phyloP scores from a whole-genome alignment of 2,888 invertebrate genomes.

The Anodontia alba region DNA sequence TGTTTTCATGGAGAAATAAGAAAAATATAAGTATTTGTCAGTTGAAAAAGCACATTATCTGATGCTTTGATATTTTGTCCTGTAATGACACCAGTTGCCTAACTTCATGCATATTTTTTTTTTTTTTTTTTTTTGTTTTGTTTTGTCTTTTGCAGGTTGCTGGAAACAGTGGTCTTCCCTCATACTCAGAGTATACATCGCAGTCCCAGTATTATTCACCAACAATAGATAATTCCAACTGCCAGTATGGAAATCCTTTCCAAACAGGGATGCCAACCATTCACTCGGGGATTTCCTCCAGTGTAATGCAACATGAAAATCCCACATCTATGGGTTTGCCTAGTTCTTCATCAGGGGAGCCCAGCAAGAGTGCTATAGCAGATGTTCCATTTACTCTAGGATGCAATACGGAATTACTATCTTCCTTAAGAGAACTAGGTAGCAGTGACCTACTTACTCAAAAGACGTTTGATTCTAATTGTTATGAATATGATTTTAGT shows the following conservation, averaged over 20 bases:
- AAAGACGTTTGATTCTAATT: slow-evolving; percentile 35
- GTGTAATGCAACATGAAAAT: slow-evolving; percentile 28
- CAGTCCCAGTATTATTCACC: slow-evolving; percentile 24
- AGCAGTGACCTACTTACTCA: slow-evolving; percentile 24
- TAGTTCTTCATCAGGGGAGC: not conserved
- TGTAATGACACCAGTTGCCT: too few relatives aligned
- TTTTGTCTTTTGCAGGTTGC: slow-evolving; percentile 14
- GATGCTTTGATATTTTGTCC: too few relatives aligned
- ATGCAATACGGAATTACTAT: not conserved
- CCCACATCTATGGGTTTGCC: slow-evolving; percentile 22
- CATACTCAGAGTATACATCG: slow-evolving; percentile 36
- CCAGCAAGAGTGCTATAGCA: slow-evolving; percentile 29
- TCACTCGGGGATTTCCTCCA: not conserved
- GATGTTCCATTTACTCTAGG: slow-evolving; percentile 38
- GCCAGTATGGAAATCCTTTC: slow-evolving; percentile 32
- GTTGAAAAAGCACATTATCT: too few relatives aligned
- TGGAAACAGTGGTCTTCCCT: slow-evolving; percentile 24
- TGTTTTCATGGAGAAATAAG: too few relatives aligned
- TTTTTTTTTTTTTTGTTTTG: too few relatives aligned
- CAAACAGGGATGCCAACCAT: slow-evolving; percentile 29
- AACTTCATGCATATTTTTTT: too few relatives aligned
- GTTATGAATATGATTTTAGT: slow-evolving; percentile 55
- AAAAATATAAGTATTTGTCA: too few relatives aligned
- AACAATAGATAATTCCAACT: slow-evolving; percentile 36
- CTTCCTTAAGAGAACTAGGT: not conserved